Evolutionary conservation across 2,797 vertebrate species (phyloP).

Genomic region (Erpetoichthys calabaricus): DNA sequence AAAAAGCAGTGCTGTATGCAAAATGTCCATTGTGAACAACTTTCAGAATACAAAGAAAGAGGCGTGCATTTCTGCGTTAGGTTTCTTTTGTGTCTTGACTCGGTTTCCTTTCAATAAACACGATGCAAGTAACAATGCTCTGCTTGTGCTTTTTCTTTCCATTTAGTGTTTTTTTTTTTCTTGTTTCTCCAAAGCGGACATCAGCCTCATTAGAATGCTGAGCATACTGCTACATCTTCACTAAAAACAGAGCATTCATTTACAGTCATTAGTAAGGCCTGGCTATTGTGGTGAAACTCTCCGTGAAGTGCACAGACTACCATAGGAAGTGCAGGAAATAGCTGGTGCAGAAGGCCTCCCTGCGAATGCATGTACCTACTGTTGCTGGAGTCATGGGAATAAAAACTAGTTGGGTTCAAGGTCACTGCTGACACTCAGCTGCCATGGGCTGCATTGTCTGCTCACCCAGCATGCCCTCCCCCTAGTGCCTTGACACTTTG

Average conservation of each 20-base stretch:
- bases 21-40: no score
- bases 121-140: no score
- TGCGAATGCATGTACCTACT: conserved; percentile 19
- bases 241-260: conserved; percentile 26
- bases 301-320: conserved; percentile 14
- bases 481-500: conserved; percentile 38
- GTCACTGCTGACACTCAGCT: conserved; percentile 66
- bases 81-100: no score
- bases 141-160: background rate
- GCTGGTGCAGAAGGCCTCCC: conserved; percentile 27
- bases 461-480: conserved; percentile 17
- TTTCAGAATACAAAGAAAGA: no score
- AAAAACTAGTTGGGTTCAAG: conserved; percentile 66
- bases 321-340: conserved; percentile 18
- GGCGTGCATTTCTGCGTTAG: no score
- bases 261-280: conserved; percentile 26
- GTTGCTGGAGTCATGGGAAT: conserved; percentile 57
- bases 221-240: conserved; percentile 21
- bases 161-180: conserved; percentile 26
- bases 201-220: conserved; percentile 32
- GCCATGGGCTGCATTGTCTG: conserved; percentile 59
- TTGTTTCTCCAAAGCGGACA: conserved; percentile 21
- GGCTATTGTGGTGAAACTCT: conserved; percentile 23
- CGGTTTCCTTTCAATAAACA: no score
- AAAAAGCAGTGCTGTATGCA: no score